phyloP scores from a whole-genome alignment of 2,888 invertebrate genomes.

The Parasteatoda lunata region DNA sequence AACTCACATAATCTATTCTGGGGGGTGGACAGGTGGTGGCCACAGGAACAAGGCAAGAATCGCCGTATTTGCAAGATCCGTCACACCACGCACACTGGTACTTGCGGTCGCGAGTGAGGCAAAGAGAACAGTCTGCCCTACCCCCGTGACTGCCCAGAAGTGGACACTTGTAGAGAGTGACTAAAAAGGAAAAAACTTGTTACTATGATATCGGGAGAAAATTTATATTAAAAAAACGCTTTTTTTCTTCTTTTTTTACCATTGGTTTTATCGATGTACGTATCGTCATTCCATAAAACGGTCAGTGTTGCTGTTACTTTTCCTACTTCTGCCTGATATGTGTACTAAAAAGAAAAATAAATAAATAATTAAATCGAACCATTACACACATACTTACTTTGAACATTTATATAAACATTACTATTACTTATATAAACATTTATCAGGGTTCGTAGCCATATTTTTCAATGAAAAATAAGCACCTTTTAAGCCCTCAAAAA shows the following conservation, averaged over 20 bases:
- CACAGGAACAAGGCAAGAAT: conserved; percentile 86
- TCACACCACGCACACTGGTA: conserved; percentile 98
- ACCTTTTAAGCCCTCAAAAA: too few relatives aligned
- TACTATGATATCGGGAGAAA: not conserved
- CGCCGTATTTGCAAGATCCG: conserved; percentile 88
- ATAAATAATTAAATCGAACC: not conserved
- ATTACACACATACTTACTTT: not conserved
- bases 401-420: not conserved
- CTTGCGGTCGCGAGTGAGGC: conserved; percentile 88
- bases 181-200: conserved; percentile 72
- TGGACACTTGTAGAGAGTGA: conserved; percentile 95
- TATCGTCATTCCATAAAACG: conserved; percentile 69
- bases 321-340: conserved; percentile 67
- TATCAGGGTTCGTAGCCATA: too few relatives aligned
- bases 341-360: conserved; percentile 48
- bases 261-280: conserved; percentile 68
- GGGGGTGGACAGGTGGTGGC: conserved; percentile 92
- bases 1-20: conserved; percentile 86
- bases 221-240: not conserved
- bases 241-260: conserved; percentile 19
- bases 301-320: conserved; percentile 66
- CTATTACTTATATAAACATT: not conserved
- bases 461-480: too few relatives aligned
- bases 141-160: conserved; percentile 93
- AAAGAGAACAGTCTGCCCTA: conserved; percentile 96